Base-by-base conservation (phyloP, 2,113 vertebrate species). In the Astatotilapia flaviijosephi region DNA sequence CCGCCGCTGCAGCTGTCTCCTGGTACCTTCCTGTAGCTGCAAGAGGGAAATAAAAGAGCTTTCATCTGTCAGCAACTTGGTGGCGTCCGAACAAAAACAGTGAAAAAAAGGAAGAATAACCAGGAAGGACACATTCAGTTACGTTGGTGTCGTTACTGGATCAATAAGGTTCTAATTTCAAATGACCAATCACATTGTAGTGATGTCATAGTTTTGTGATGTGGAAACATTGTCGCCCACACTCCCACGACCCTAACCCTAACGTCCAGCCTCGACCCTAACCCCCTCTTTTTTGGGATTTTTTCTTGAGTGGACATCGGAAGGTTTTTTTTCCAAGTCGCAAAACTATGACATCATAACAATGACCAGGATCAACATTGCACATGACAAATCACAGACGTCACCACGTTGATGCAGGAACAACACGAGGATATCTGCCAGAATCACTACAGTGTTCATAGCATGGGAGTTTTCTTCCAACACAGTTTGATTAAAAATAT, bases 11-110 rank as follows among this genome's bases (percentile, higher is more conserved):
- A 99, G 70, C 97, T 98, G 93, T 99, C 99, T 9, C 98, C 99
- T 4, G 99, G 97, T 60, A 99, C 98, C 95, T 98, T 99, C 58
- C 99, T 97, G 94, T 99, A 99, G 82, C 98, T 99, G 95, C n/a
- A 77, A 49, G 13, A 83, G 12, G 1, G 56, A 83, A 31, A 60
- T 6, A 73, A 19, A 17, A 68, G 7, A 55, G 2, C 17, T 83
- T 49, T 13, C 53, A 9, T 70, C 37, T 56, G 55, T 54, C 33
- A 6, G 28, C 82, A 92, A 92, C 89, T 88, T 60, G 91, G 85
- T 79, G 93, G 90, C 26, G 82, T 87, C 80, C 58, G 83, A 82
- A 83, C 49, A 31, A 83, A 82, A 58, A 14, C 21, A 2, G 40
- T 28, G 14, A 45, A 19, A 4, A 53, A 35, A 23, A 4, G 15